Evolutionary conservation across 2,113 vertebrate genomes (phyloP), one percentile per base, ranked within the genome.

Genomic region (Atherinomorus stipes): DNA sequence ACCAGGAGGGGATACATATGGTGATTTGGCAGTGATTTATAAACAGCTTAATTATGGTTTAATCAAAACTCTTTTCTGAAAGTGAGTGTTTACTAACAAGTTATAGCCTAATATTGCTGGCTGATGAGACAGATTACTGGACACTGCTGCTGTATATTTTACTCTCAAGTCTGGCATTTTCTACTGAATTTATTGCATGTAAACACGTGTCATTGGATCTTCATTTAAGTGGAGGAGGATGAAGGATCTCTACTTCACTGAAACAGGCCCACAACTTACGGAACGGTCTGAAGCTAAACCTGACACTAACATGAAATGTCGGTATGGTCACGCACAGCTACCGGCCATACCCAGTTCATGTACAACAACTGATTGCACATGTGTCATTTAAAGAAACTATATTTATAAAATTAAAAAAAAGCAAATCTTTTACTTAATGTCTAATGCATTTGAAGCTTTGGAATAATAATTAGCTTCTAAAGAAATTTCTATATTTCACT

Each of bases 331-430:
- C 25, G 57, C n/a, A 60, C n/a, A 51, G 45, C 31, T 54, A 76
- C 76, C 49, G 52, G 62, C 37, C 47, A 63, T 3, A 56, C 18
- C 47, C 21, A 72, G 11, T 10, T 58, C 42, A 74, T 78, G 19
- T 61, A 13, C 68, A 59, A 10, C 50, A 38, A 23, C 51, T 25
- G 66, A 45, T 34, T 71, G 37, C 44, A 56, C 44, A 58, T 42
- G 9, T 37, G 22, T 70, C 71, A 83, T 73, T 52, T 52, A 8
- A 69, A 84, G 62, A 87, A 73, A 83, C 52, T 65, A 64, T 7
- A 73, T 66, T 51, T 51, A 52, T 77, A 65, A 68, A 75, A 68
- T 5, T n/a, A 18, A 70, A 53, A 60, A 72, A 54, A 23, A 34
- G 3, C 31, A 34, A 34, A 34, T 7, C 1, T 44, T 37, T 74